phyloP scores from a whole-genome alignment of 2,113 vertebrate species.

The Aspiorhynchus laticeps region DNA sequence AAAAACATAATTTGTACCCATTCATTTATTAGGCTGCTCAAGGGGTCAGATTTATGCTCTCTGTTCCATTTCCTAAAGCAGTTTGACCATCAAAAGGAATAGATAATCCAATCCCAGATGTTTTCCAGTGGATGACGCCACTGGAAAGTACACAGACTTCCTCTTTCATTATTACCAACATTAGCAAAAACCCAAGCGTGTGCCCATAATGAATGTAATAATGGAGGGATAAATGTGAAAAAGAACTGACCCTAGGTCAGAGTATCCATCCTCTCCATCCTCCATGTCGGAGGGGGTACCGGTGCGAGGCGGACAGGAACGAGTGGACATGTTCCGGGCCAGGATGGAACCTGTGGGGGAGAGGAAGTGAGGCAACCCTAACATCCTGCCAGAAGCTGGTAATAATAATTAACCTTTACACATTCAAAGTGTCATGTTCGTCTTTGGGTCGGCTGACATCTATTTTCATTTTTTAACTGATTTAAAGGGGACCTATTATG shows the following conservation, averaged over 20 bases:
- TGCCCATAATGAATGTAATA: background rate
- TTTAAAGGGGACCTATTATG: too few species aligned
- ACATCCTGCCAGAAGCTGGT: slow-evolving; percentile 32
- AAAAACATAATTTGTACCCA: background rate
- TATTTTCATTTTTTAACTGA: too few species aligned
- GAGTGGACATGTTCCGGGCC: slow-evolving; percentile 92
- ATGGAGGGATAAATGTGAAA: background rate
- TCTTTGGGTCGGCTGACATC: too few species aligned
- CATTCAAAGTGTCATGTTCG: background rate
- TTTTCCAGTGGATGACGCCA: slow-evolving; percentile 10
- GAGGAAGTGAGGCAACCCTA: slow-evolving; percentile 44
- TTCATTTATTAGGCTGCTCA: background rate
- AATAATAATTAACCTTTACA: slow-evolving; percentile 6
- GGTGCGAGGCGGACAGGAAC: slow-evolving; percentile 91
- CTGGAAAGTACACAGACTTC: slow-evolving; percentile 33
- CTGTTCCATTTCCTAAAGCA: slow-evolving; percentile 12
- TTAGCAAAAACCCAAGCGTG: background rate
- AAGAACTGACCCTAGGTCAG: slow-evolving; percentile 70
- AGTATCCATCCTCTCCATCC: slow-evolving; percentile 85
- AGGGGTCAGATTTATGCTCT: background rate
- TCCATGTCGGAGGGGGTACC: slow-evolving; percentile 85
- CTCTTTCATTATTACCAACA: slow-evolving; percentile 15
- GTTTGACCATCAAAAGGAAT: background rate
- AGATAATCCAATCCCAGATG: background rate
- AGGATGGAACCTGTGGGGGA: slow-evolving; percentile 83